phyloP scores from a whole-genome alignment of 2,797 vertebrate genomes.

The Hypotaenidia okinawae region DNA sequence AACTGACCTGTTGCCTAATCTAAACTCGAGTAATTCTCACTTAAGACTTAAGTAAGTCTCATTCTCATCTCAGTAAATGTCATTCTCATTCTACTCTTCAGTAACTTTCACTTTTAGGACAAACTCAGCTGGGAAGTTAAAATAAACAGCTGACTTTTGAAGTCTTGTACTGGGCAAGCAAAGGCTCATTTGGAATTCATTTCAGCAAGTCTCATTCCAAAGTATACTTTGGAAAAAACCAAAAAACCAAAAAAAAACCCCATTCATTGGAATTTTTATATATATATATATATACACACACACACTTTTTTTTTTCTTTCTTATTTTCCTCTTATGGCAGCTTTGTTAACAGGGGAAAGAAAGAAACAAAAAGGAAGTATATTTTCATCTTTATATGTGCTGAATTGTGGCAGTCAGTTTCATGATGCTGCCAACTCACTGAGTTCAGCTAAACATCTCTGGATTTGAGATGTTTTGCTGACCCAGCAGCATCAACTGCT shows the following conservation, averaged over 20 bases:
- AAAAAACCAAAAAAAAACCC: neutral
- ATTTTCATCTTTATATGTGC: neutral
- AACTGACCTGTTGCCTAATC: neutral
- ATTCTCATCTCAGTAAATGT: neutral
- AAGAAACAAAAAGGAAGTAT: neutral
- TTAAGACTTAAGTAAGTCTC: neutral
- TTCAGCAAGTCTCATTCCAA: neutral
- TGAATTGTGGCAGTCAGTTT: neutral
- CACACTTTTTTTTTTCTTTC: neutral
- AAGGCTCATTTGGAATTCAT: neutral
- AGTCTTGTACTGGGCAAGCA: neutral
- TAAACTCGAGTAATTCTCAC: neutral
- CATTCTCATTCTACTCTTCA: neutral
- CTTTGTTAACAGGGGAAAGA: neutral
- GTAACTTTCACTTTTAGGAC: neutral
- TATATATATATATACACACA: too few relatives aligned
- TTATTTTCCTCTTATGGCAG: neutral
- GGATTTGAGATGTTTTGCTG: neutral
- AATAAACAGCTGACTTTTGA: neutral
- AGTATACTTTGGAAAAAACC: neutral
- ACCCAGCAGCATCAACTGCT: neutral
- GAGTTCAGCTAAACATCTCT: neutral
- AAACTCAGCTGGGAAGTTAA: neutral
- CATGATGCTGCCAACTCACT: accelerated
- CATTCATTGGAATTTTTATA: too few relatives aligned